A percentile compares a stretch with the other conserved stretches of the same genome.
Conservation (phyloP, 2,888 invertebrate genomes). For the Zaprionus obscuricornis region DNA sequence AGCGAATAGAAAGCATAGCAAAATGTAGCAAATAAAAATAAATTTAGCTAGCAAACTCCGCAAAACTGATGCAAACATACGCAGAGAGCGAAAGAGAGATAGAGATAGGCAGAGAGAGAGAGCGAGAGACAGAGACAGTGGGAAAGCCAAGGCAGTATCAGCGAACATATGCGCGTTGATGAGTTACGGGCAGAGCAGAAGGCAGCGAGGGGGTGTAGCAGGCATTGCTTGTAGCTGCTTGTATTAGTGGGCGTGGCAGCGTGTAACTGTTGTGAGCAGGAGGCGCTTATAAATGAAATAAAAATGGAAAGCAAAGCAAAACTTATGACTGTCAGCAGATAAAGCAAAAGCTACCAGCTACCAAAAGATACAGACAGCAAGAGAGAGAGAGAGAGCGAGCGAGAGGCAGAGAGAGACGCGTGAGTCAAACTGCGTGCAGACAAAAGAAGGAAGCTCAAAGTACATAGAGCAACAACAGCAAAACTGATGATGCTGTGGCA, state of each 20-base stretch:
- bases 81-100: slow-evolving; percentile 14
- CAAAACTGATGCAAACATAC: slow-evolving; percentile 1
- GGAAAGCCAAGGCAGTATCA: slow-evolving; percentile 32
- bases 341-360: slow-evolving; percentile 74
- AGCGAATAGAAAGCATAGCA: slow-evolving; percentile 27
- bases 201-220: background rate
- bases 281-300: slow-evolving; percentile 74
- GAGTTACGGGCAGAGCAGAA: slow-evolving; percentile 52
- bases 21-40: slow-evolving; percentile 76
- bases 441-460: slow-evolving; percentile 1
- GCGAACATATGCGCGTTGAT: slow-evolving; percentile 76
- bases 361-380: slow-evolving; percentile 13
- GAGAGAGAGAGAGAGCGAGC: slow-evolving; percentile 9
- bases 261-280: slow-evolving; percentile 1
- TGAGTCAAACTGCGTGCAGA: background rate
- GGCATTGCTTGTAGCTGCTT: too few species aligned
- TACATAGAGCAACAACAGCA: slow-evolving; percentile 4
- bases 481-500: slow-evolving; percentile 39
- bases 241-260: background rate
- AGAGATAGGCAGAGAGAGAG: background rate
- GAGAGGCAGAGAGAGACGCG: background rate
- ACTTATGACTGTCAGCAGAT: slow-evolving; percentile 79
- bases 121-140: background rate
- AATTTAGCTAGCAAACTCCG: slow-evolving; percentile 54
- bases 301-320: slow-evolving; percentile 79